Conservation (phyloP, 2,113 vertebrate species). For the Athene cunicularia region DNA sequence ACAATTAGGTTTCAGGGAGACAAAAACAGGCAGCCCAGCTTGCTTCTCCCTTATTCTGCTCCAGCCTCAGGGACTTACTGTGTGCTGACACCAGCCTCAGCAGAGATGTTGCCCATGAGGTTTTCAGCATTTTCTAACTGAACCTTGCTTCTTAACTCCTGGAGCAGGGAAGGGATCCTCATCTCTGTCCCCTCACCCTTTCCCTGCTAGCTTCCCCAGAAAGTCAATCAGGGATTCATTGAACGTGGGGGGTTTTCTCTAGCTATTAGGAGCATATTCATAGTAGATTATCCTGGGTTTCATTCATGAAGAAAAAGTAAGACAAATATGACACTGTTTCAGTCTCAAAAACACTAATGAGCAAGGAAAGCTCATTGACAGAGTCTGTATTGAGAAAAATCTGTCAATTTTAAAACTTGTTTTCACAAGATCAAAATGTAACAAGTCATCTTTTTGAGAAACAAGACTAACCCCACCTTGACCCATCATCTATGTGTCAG, state of each 20-base stretch:
- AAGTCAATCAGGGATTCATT: neutral
- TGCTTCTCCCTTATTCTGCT: neutral
- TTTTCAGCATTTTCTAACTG: neutral
- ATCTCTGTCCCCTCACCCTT: neutral
- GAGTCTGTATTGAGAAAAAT: neutral
- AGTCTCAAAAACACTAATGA: neutral
- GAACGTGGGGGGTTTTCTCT: neutral
- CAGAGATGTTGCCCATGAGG: neutral
- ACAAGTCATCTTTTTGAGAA: neutral
- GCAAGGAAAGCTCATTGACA: neutral
- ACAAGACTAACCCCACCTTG: neutral
- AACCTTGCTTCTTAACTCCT: neutral
- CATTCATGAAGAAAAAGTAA: neutral
- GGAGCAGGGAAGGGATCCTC: neutral
- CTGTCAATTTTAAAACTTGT: neutral
- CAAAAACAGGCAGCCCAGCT: neutral
- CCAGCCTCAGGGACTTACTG: neutral
- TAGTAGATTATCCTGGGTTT: neutral
- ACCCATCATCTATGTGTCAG: neutral
- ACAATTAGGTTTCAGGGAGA: slow-evolving; percentile 19
- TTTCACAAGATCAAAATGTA: neutral
- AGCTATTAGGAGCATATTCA: neutral
- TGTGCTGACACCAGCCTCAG: neutral
- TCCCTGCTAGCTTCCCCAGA: neutral
- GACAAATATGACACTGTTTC: neutral